Evolutionary conservation across 2,797 vertebrate species (phyloP), one percentile per base, ranked within the genome.

Genomic region (Carduelis carduelis): DNA sequence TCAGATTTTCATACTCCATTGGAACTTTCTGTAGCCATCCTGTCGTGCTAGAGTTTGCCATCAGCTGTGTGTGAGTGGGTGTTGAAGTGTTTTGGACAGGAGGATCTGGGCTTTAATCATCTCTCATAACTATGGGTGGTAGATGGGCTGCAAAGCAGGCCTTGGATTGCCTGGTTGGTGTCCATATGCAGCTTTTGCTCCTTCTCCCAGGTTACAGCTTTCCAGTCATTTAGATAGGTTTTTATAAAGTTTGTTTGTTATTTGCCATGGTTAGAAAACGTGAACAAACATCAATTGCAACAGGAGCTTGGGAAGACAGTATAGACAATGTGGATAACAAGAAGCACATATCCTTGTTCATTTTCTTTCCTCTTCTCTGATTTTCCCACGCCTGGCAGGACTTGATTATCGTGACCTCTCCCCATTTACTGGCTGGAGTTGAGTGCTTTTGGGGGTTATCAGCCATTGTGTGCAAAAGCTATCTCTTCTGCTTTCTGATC

Each of bases 341-440:
- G 39, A 11, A 44, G 61, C 13, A 34, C 14, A 0, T 63, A 13
- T 47, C 21, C 57, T 69, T 41, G 46, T 61, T 93, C 28, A 6
- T 94, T 90, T 89, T 94, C 68, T 60, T 93, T 91, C 70, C 49
- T 91, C 61, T 90, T 78, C 47, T 79, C 22, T 74, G 79, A 46
- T 95, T 93, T 93, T 83, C 63, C 35, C 59, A 46, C 0, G 20
- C 24, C 59, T 79, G 65, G 59, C 4, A 69, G 65, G 61, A n/a
- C 46, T 70, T 64, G 64, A 64, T 79, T 75, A 68, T 56, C 0
- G 0, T 44, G 26, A 21, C 80, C 11, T 34, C 35, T 80, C 27
- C 13, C n/a, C 15, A 1, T 68, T 76, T 71, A 28, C 9, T 86
- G 82, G 16, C 79, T 69, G 53, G 47, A 83, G 17, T 61, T 91